Conservation (phyloP, 1,140 invertebrate genomes). For the Charaxes varanes region DNA sequence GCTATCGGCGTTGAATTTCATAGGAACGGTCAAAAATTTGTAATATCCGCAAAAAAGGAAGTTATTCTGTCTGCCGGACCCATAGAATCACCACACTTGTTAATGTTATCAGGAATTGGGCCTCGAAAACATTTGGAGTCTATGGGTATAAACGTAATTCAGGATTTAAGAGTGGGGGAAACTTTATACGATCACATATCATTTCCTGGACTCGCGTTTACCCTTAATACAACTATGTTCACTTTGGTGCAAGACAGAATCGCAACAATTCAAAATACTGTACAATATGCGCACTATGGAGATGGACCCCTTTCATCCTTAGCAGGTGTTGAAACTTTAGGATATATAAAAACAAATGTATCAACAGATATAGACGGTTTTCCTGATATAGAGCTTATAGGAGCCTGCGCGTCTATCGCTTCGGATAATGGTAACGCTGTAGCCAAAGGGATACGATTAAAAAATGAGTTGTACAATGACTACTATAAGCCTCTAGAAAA, state of each 20-base stretch:
- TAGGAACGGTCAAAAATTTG: conserved; percentile 56
- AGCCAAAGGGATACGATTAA: conserved; percentile 73
- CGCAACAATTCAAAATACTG: conserved; percentile 58
- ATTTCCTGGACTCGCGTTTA: conserved; percentile 78
- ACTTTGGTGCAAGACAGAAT: conserved; percentile 63
- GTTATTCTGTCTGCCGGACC: conserved; percentile 83
- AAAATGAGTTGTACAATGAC: conserved; percentile 75
- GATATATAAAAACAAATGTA: conserved; percentile 77
- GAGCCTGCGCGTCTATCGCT: conserved; percentile 70
- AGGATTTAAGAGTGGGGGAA: conserved; percentile 81
- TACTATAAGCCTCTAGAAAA: conserved; percentile 75
- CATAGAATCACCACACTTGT: conserved; percentile 85
- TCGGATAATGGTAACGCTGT: conserved; percentile 79
- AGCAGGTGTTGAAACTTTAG: conserved; percentile 78
- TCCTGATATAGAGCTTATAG: conserved; percentile 79
- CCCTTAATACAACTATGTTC: conserved; percentile 68
- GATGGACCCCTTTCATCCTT: conserved; percentile 73
- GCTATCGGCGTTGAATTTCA: conserved; percentile 80
- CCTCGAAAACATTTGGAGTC: conserved; percentile 78
- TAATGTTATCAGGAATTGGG: conserved; percentile 89
- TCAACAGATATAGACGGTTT: conserved; percentile 71
- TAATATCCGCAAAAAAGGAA: conserved; percentile 78
- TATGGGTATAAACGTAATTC: conserved; percentile 78
- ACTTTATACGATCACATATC: conserved; percentile 84
- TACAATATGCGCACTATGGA: conserved; percentile 69